Evolutionary conservation across 1,140 invertebrate genomes (phyloP), one percentile per base, ranked within the genome.

Genomic region (Drosophila prosaltans): DNA sequence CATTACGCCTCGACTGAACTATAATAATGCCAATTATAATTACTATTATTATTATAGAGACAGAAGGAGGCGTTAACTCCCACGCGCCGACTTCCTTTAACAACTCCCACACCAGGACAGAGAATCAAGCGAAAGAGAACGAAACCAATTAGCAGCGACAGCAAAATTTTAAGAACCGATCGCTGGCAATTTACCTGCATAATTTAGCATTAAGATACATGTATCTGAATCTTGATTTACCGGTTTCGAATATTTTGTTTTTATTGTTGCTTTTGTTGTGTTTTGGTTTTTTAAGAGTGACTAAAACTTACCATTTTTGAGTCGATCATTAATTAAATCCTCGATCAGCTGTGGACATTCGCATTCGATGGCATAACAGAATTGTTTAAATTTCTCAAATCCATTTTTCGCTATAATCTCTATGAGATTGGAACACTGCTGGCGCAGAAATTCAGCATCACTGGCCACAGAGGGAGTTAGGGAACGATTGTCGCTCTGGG

Each of bases 261-360:
- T 58, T 10, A 5, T 5, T 21, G 28, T 36, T 57, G 26, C 6
- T 36, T 36, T 36, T 36, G 32, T 36, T 58, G 70, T 60, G 54
- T 41, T 58, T 51, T 6, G 6, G 1, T 58, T 39, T 58, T 39
- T 48, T 24, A n/a, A 3, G 1, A 7, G n/a, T 5, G 9, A 58
- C 10, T 16, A 16, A 67, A 39, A 91, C 91, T 91, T 91, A 92
- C 91, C 91, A 69, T 79, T 89, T 65, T 91, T 92, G 5, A 90
- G 83, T 69, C 91, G 91, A 91, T 92, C 91, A 78, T 91, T 92
- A 68, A 92, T 92, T 69, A 94, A 90, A 89, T 93, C 92, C 74
- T 93, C 93, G 58, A 94, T 91, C 66, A 94, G 90, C 78, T 94
- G 93, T 41, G 93, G 93, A 69, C 93, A 94, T 75, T 94, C 93